Evolutionary conservation across 2,113 vertebrate species (phyloP), one percentile per base, ranked within the genome.

Genomic region (Haplochromis vanheusdeni): DNA sequence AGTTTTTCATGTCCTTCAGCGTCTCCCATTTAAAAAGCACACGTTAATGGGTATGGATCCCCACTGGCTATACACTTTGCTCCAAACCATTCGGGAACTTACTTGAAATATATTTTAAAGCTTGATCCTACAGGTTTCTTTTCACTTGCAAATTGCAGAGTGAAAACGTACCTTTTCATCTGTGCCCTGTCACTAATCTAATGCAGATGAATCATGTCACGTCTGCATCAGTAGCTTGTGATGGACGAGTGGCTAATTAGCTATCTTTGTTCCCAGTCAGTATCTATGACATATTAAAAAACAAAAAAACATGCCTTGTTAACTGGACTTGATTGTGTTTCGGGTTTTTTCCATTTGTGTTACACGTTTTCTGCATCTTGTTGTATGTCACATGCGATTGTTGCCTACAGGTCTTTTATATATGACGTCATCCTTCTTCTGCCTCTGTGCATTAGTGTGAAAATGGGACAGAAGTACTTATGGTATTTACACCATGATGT

Each of bases 151-250:
- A 16, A 90, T 73, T 83, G 81, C 54, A 52, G 31, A 35, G 19
- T 11, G 21, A 58, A 62, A 82, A 28, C 0, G 11, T 33, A 31
- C 54, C 19, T 52, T 75, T 75, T 89, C 86, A 70, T 88, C 86
- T 90, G 85, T 9, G 49, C 10, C 80, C 82, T 88, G 89, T 91
- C 92, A 87, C 75, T 80, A 56, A 55, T n/a, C 51, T 89, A 90
- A 93, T 83, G 37, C 86, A 92, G 90, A 95, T 91, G 54, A 89
- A 93, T 93, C 5, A 5, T n/a, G 58, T 62, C 49, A 31, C 7
- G 23, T 79, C 82, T 51, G 23, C 26, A 23, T 83, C 75, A 8
- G 31, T 58, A 7, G 75, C 82, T 80, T 80, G 70, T 91, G 88
- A 90, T 90, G 56, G 87, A 89, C 89, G 65, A 40, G 17, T 92